A percentile compares a stretch with the other conserved stretches of the same genome.
phyloP scores from a whole-genome alignment of 1,140 invertebrate species.

The Notospermus geniculatus region DNA sequence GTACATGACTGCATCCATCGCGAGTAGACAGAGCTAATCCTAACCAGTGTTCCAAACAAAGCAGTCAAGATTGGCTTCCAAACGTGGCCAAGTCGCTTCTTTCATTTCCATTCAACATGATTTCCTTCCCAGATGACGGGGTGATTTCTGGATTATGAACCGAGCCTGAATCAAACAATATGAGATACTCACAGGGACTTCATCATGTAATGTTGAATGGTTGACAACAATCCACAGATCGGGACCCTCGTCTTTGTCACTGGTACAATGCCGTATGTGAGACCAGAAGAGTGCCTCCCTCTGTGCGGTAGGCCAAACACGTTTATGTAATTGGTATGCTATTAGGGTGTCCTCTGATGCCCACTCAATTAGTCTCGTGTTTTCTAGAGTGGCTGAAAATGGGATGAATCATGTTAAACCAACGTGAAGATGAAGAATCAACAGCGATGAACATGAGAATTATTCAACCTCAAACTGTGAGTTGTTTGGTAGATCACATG shows the following conservation, averaged over 20 bases:
- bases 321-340: constrained; percentile 71
- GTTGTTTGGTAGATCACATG: too few relatives aligned
- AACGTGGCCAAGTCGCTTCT: too few relatives aligned
- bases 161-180: neutral
- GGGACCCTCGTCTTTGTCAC: constrained; percentile 45
- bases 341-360: constrained; percentile 69
- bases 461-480: too few relatives aligned
- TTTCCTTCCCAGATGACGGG: too few relatives aligned
- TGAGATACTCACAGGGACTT: constrained; percentile 72
- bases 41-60: too few relatives aligned
- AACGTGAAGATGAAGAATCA: too few relatives aligned
- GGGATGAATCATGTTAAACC: too few relatives aligned
- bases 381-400: constrained; percentile 79
- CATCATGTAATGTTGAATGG: constrained; percentile 81
- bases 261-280: constrained; percentile 74
- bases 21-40: too few relatives aligned
- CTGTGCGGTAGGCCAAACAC: constrained; percentile 98
- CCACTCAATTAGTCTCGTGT: constrained; percentile 85
- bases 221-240: constrained; percentile 88
- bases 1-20: constrained; percentile 12
- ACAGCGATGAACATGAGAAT: too few relatives aligned
- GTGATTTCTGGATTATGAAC: too few relatives aligned
- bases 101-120: too few relatives aligned
- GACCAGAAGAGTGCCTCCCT: constrained; percentile 99
- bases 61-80: too few relatives aligned